Percentiles rank a stretch among this genome's conserved stretches.
phyloP scores from a whole-genome alignment of 2,888 invertebrate genomes.

The Pollenia amentaria region DNA sequence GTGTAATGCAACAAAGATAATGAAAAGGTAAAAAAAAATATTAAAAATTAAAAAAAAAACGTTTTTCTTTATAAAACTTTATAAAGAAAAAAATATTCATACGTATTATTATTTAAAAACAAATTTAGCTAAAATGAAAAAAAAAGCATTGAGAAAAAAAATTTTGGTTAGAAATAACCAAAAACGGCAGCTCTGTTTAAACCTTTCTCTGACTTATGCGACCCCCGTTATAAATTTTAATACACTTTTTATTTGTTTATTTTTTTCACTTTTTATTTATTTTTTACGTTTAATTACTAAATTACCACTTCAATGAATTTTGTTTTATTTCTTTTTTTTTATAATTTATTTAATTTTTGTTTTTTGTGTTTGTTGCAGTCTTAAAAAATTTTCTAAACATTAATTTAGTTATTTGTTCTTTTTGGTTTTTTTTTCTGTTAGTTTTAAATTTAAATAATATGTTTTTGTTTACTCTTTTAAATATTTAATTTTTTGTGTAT shows the following conservation, averaged over 20 bases:
- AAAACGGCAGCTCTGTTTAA: no score
- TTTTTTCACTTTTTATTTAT: constrained; percentile 69
- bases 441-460: constrained; percentile 61
- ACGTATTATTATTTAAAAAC: no score
- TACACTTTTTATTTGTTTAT: constrained; percentile 41
- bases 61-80: no score
- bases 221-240: not conserved
- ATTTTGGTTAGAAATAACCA: no score
- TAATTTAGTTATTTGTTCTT: constrained; percentile 71
- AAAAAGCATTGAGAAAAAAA: no score
- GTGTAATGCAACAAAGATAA: no score
- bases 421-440: constrained; percentile 40
- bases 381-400: constrained; percentile 84
- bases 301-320: constrained; percentile 83
- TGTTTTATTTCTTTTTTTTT: constrained; percentile 67
- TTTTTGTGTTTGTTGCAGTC: constrained; percentile 80
- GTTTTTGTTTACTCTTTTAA: constrained; percentile 65
- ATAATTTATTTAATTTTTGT: constrained; percentile 58
- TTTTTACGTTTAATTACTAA: constrained; percentile 77
- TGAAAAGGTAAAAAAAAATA: no score
- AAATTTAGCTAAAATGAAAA: no score
- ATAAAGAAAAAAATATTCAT: no score
- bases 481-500: constrained; percentile 45
- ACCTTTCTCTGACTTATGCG: not conserved
- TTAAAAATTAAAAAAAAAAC: no score